A percentile compares a stretch with the other conserved stretches of the same genome.
Conservation (phyloP, 1,140 invertebrate species). For the Aphelenchoides avenae region DNA sequence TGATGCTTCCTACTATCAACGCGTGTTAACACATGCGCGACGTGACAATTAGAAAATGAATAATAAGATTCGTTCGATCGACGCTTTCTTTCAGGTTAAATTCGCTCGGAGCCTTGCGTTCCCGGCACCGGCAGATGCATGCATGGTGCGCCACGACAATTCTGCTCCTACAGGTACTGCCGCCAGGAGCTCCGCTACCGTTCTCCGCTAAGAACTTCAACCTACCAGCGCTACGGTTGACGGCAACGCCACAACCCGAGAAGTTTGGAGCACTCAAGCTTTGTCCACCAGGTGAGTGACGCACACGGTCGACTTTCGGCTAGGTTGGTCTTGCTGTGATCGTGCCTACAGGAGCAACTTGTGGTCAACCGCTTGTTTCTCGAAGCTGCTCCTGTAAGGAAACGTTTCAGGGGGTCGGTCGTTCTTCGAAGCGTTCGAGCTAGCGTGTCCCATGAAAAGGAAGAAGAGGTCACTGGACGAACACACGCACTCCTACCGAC, state of each 20-base stretch:
- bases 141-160: not conserved
- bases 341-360: not conserved
- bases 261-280: constrained; percentile 37
- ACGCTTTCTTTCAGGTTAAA: too few relatives aligned
- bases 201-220: constrained; percentile 13
- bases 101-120: too few relatives aligned
- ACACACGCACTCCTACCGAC: constrained; percentile 19
- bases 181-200: constrained; percentile 6
- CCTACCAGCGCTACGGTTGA: constrained; percentile 2
- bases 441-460: constrained; percentile 36
- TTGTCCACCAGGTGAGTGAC: constrained; percentile 35
- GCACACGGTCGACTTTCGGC: not conserved
- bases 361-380: constrained; percentile 4
- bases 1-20: too few relatives aligned
- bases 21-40: too few relatives aligned
- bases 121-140: too few relatives aligned
- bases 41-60: too few relatives aligned
- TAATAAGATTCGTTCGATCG: too few relatives aligned
- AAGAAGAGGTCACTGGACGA: constrained; percentile 10
- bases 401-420: constrained; percentile 27
- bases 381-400: too few relatives aligned
- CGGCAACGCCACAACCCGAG: too few relatives aligned
- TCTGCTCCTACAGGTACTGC: constrained; percentile 7
- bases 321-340: constrained; percentile 4
- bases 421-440: constrained; percentile 37